A percentile compares a stretch with the other conserved stretches of the same genome.
phyloP scores from a whole-genome alignment of 2,113 vertebrate genomes.

The Indri indri region DNA sequence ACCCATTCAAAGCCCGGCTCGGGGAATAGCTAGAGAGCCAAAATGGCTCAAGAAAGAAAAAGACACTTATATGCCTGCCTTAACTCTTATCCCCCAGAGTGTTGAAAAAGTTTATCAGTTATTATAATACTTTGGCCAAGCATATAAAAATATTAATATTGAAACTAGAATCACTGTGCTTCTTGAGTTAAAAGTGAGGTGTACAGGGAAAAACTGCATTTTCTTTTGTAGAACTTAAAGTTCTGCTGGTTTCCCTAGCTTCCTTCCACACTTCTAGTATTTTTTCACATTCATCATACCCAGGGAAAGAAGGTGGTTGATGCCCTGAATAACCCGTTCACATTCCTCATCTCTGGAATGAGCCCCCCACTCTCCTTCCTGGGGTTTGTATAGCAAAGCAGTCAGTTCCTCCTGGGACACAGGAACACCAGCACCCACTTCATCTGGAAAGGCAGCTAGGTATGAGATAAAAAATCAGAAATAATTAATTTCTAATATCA shows the following conservation, averaged over 20 bases:
- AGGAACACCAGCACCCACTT: constrained; percentile 94
- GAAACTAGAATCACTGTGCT: constrained; percentile 6
- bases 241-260: constrained; percentile 3
- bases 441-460: constrained; percentile 91
- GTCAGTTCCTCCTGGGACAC: constrained; percentile 94
- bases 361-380: constrained; percentile 97
- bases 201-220: neutral
- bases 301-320: constrained; percentile 93
- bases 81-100: neutral
- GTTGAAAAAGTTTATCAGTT: neutral
- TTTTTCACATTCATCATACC: constrained; percentile 83
- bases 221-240: constrained; percentile 35
- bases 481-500: constrained; percentile 61
- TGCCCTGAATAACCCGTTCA: constrained; percentile 92
- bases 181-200: constrained; percentile 8
- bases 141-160: constrained; percentile 11
- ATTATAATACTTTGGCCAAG: neutral
- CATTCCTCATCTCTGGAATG: constrained; percentile 95
- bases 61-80: neutral
- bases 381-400: constrained; percentile 93
- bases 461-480: constrained; percentile 55
- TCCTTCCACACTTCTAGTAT: neutral
- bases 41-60: constrained; percentile 41
- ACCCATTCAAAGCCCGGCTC: constrained; percentile 42
- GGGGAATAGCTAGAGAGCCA: constrained; percentile 19